A percentile compares a stretch with the other conserved stretches of the same genome.
Conservation (phyloP, 2,113 vertebrate genomes). For the Gadus macrocephalus region DNA sequence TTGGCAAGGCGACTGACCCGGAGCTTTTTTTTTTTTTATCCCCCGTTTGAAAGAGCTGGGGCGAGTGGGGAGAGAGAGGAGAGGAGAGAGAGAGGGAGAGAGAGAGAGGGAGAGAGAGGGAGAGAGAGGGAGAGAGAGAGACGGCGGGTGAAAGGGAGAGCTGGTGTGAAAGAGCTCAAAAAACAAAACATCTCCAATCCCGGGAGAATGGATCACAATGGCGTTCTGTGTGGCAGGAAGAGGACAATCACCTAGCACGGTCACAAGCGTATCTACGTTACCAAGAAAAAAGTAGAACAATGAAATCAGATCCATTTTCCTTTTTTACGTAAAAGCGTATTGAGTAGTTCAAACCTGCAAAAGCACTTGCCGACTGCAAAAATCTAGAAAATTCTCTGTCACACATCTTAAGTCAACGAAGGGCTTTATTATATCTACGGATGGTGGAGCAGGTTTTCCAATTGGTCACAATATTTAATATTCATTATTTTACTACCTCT, state of each 20-base stretch:
- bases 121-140: slow-evolving; percentile 3
- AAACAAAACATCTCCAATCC: slow-evolving; percentile 62
- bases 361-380: too few relatives aligned
- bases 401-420: not conserved
- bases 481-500: slow-evolving; percentile 19
- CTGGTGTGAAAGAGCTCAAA: slow-evolving; percentile 59
- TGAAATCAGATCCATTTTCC: slow-evolving; percentile 40
- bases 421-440: not conserved
- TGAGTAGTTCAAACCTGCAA: too few relatives aligned
- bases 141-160: slow-evolving; percentile 52
- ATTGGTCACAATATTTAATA: not conserved
- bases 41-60: slow-evolving; percentile 68
- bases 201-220: slow-evolving; percentile 48
- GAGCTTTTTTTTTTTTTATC: slow-evolving; percentile 64
- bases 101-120: not conserved
- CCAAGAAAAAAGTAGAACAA: slow-evolving; percentile 36
- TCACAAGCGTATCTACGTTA: slow-evolving; percentile 50
- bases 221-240: slow-evolving; percentile 46
- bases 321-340: not conserved
- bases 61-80: slow-evolving; percentile 49
- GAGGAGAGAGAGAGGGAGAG: slow-evolving; percentile 7
- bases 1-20: slow-evolving; percentile 90
- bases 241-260: slow-evolving; percentile 50
- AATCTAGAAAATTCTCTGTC: not conserved
- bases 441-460: too few relatives aligned